Evolutionary conservation across 2,113 vertebrate genomes (phyloP).

Genomic region (Labeo catla): DNA sequence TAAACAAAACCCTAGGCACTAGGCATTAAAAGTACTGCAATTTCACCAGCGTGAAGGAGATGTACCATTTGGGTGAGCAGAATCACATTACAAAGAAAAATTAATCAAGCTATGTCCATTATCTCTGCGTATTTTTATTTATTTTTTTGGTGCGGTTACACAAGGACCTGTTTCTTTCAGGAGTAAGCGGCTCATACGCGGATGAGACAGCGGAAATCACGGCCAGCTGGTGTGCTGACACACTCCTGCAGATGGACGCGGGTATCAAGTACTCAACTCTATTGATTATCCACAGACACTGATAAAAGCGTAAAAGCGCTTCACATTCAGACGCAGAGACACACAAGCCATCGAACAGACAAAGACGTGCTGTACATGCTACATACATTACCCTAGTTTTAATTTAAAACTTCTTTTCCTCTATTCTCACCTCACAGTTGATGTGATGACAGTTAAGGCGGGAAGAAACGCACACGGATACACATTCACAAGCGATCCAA

Average conservation of each 20-base stretch:
- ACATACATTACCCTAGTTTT: conserved; percentile 5
- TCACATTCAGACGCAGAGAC: not conserved
- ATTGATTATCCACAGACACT: conserved; percentile 26
- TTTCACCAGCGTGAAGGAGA: not conserved
- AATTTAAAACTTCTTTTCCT: not conserved
- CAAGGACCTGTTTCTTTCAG: conserved; percentile 30
- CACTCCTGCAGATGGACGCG: conserved; percentile 40
- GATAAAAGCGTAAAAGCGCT: not conserved
- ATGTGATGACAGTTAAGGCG: conserved; percentile 28
- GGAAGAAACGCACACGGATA: not conserved
- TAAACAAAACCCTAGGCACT: not conserved
- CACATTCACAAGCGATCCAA: conserved; percentile 10
- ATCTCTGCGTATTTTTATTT: not conserved
- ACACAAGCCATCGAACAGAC: not conserved
- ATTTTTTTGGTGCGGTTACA: conserved; percentile 9
- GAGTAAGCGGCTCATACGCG: conserved; percentile 28
- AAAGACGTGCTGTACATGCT: not conserved
- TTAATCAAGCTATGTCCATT: conserved; percentile 41
- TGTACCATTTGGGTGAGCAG: conserved; percentile 5
- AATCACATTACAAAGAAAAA: conserved; percentile 42
- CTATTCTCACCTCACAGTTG: not conserved
- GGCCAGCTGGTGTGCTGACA: conserved; percentile 44
- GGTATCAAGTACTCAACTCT: conserved; percentile 33
- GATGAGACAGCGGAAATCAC: conserved; percentile 47
- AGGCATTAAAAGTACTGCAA: conserved; percentile 4